A percentile compares a stretch with the other conserved stretches of the same genome.
These are phyloP conservation scores for Scolopax bukidnonensis DNA, from an alignment of 2,797 vertebrate genomes.

Conservation along the genomic window DNA sequence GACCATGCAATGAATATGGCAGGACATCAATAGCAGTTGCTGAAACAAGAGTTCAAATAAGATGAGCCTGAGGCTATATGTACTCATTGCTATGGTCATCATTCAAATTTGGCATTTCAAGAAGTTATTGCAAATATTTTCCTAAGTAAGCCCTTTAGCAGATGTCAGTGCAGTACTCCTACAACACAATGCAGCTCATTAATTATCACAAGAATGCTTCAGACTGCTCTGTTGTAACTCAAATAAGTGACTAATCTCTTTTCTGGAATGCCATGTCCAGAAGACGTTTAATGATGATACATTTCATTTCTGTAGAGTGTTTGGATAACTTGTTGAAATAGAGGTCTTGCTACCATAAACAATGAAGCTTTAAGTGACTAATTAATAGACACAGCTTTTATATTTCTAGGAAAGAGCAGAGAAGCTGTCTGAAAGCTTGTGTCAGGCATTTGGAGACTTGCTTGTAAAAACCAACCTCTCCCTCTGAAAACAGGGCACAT, in stretches of 20 bases:
- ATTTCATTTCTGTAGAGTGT: neutral
- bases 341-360: neutral
- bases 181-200: neutral
- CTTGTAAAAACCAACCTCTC: neutral
- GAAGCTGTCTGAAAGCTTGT: neutral
- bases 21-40: neutral
- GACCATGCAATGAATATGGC: neutral
- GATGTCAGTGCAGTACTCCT: neutral
- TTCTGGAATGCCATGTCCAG: accelerated
- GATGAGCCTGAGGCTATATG: neutral
- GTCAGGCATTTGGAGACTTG: neutral
- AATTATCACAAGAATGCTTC: neutral
- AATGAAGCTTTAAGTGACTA: neutral
- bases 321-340: neutral
- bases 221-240: neutral
- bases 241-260: neutral
- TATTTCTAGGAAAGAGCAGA: neutral
- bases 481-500: neutral
- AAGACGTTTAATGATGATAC: neutral
- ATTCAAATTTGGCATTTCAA: neutral
- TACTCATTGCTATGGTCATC: neutral
- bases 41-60: neutral
- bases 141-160: neutral
- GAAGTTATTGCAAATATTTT: neutral
- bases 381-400: neutral